Conservation (phyloP, 1,140 invertebrate genomes). For the Anastrepha ludens region DNA sequence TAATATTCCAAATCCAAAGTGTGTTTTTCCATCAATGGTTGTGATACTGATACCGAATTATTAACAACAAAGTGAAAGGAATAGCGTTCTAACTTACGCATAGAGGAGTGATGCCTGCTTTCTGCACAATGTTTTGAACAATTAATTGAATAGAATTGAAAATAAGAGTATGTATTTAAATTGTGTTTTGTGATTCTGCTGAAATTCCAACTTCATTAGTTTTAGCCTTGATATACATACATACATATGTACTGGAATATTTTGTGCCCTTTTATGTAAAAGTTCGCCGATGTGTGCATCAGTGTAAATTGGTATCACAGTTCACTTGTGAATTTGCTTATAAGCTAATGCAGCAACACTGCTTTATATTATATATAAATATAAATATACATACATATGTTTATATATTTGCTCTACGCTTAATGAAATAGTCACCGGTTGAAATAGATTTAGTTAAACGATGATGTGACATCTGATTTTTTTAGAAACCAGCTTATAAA, state of each 20-base stretch:
- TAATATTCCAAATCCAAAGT: no score
- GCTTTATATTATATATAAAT: neutral
- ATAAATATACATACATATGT: neutral
- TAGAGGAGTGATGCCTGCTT: no score
- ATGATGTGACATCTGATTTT: no score
- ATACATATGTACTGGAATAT: no score
- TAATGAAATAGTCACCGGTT: neutral
- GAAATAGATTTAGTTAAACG: neutral
- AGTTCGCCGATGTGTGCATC: neutral
- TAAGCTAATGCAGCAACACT: neutral
- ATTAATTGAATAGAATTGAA: no score
- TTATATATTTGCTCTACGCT: neutral
- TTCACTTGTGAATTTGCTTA: neutral
- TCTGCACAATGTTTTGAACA: no score
- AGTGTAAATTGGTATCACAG: neutral
- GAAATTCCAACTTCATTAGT: neutral
- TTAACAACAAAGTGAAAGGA: no score
- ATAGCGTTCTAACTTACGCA: no score
- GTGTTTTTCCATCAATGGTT: no score
- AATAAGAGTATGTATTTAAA: no score
- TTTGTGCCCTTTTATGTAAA: constrained; percentile 25
- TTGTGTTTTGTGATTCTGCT: neutral
- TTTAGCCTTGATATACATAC: neutral
- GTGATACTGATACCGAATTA: no score
- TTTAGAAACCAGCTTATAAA: no score